Evolutionary conservation across 2,113 vertebrate genomes (phyloP).

Genomic region (Cacatua alba): DNA sequence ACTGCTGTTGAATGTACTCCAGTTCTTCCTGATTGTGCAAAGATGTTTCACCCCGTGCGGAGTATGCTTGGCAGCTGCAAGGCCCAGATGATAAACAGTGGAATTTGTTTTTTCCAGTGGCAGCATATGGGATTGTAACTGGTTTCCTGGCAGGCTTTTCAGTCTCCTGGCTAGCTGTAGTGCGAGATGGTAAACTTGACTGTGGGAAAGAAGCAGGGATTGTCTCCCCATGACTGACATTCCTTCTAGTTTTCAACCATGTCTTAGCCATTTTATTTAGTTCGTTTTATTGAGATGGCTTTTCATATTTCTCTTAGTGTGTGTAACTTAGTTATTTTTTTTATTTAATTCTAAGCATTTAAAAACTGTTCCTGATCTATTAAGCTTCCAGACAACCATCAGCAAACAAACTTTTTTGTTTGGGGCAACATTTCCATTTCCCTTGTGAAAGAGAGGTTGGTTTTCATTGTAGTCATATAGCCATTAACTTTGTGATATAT

Average conservation of each 20-base stretch:
- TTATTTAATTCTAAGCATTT: neutral
- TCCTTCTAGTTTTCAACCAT: neutral
- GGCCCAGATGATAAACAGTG: neutral
- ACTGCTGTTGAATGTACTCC: neutral
- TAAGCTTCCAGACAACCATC: neutral
- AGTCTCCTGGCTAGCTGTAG: neutral
- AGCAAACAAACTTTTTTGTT: neutral
- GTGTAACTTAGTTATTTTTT: neutral
- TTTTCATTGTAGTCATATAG: neutral
- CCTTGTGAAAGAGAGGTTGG: neutral
- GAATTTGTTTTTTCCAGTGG: constrained; percentile 54
- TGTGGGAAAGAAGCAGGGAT: neutral
- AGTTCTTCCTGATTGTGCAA: neutral
- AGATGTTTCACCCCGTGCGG: neutral
- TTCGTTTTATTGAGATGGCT: neutral
- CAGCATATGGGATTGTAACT: neutral
- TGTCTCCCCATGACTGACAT: neutral
- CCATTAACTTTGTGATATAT: neutral
- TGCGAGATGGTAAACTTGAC: constrained; percentile 10
- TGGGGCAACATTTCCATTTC: neutral
- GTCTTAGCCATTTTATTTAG: neutral
- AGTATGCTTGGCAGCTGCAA: neutral
- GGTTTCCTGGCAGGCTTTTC: constrained; percentile 17
- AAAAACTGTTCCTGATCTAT: neutral
- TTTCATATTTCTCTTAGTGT: neutral